These are phyloP conservation scores for Phainopepla nitens DNA, from an alignment of 2,113 vertebrate genomes.

Conservation along the genomic window DNA sequence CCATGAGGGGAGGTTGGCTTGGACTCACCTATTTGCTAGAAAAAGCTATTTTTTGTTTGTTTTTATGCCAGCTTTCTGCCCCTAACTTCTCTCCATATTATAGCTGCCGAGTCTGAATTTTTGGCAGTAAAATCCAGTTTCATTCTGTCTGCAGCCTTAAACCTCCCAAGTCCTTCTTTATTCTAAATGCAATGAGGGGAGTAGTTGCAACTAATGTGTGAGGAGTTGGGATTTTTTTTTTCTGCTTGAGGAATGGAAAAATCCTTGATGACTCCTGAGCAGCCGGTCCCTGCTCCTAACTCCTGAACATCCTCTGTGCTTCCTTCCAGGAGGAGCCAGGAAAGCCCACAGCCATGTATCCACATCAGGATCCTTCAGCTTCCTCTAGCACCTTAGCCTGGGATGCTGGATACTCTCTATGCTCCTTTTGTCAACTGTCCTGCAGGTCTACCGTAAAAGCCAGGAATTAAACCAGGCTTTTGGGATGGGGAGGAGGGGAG, in stretches of 20 bases:
- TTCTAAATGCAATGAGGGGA: neutral
- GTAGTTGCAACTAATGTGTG: neutral
- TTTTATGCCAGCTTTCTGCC: neutral
- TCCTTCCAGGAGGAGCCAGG: neutral
- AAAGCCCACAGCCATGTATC: neutral
- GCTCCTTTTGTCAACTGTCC: neutral
- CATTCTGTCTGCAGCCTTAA: neutral
- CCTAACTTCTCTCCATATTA: neutral
- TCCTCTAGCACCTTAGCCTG: neutral
- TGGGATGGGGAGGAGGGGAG: neutral
- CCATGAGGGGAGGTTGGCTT: neutral
- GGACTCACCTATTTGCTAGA: neutral
- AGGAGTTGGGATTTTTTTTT: neutral
- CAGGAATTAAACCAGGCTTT: neutral
- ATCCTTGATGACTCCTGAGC: neutral
- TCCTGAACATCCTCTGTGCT: neutral
- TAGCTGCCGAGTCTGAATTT: neutral
- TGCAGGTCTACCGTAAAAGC: neutral
- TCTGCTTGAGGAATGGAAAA: neutral
- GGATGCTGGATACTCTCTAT: accelerated
- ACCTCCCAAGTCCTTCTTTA: neutral
- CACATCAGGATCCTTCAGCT: neutral
- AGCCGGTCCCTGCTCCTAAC: neutral
- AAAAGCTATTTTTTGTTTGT: neutral
- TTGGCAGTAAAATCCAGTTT: neutral